Conservation (phyloP, 2,113 vertebrate species). For the Cryptomyrus ogoouensis region DNA sequence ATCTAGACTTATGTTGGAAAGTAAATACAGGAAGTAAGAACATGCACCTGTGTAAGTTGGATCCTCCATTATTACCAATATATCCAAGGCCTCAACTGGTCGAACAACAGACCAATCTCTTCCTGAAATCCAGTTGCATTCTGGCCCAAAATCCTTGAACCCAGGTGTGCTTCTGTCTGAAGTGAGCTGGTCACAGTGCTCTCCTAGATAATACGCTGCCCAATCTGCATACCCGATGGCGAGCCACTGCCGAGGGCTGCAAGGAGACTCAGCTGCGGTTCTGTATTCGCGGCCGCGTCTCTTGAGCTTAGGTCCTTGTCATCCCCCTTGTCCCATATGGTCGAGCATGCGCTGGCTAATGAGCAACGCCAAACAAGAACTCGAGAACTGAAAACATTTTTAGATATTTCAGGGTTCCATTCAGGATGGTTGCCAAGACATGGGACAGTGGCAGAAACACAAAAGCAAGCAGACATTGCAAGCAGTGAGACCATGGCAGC, state of each 20-base stretch:
- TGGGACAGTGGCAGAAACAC: constrained; percentile 17
- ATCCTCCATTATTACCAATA: not conserved
- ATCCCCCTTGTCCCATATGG: constrained; percentile 36
- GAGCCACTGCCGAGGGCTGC: not conserved
- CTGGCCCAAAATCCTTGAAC: constrained; percentile 3
- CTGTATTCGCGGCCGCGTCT: not conserved
- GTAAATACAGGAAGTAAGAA: not conserved
- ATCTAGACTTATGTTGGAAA: too few relatives aligned
- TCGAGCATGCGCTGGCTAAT: constrained; percentile 40
- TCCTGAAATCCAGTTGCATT: constrained; percentile 11
- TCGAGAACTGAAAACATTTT: constrained; percentile 5
- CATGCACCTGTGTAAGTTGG: not conserved
- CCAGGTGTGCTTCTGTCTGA: constrained; percentile 1
- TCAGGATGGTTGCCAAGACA: constrained; percentile 23
- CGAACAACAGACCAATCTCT: not conserved
- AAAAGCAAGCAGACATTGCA: constrained; percentile 5
- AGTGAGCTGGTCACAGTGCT: constrained; percentile 9
- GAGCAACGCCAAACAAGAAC: constrained; percentile 23
- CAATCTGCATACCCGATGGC: constrained; percentile 28
- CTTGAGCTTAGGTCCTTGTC: not conserved
- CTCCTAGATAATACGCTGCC: constrained; percentile 35
- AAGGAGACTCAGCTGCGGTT: constrained; percentile 19
- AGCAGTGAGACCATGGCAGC: constrained; percentile 29
- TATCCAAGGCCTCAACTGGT: not conserved
- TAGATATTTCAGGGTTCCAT: not conserved